phyloP scores from a whole-genome alignment of 2,888 invertebrate species.

The Pterobdella sp. region DNA sequence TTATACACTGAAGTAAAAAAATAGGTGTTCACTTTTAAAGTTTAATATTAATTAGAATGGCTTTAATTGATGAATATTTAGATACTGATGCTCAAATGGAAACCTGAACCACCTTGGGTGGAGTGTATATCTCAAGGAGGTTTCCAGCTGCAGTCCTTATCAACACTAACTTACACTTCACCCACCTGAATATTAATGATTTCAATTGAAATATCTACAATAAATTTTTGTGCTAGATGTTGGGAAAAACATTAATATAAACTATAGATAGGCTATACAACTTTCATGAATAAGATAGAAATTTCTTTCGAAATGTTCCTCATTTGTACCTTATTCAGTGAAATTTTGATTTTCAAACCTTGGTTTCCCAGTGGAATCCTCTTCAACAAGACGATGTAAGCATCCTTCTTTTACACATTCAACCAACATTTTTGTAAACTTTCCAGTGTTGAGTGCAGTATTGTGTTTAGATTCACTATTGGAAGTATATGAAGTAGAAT shows the following conservation, averaged over 20 bases:
- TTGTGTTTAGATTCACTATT: background rate
- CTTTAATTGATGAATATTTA: too few relatives aligned
- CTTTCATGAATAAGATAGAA: conserved; percentile 79
- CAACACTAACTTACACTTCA: conserved; percentile 53
- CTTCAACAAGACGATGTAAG: conserved; percentile 83
- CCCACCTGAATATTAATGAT: conserved; percentile 4
- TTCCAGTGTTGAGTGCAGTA: conserved; percentile 5
- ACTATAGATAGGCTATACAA: background rate
- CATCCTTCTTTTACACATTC: conserved; percentile 73
- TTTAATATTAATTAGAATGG: background rate
- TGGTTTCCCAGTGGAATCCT: conserved; percentile 67
- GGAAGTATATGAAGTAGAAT: background rate
- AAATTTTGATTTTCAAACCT: conserved; percentile 52
- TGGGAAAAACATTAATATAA: too few relatives aligned
- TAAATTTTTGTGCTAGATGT: background rate
- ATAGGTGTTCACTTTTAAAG: background rate
- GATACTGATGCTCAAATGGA: background rate
- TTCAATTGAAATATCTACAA: background rate
- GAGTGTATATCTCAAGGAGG: conserved; percentile 89
- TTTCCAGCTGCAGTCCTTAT: conserved; percentile 88
- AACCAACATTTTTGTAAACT: conserved; percentile 36
- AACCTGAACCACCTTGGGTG: conserved; percentile 63
- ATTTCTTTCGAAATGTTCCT: conserved; percentile 89
- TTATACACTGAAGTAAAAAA: conserved; percentile 57
- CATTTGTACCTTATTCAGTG: conserved; percentile 79